phyloP scores from a whole-genome alignment of 2,888 invertebrate species.

The Ectobius pallidus region DNA sequence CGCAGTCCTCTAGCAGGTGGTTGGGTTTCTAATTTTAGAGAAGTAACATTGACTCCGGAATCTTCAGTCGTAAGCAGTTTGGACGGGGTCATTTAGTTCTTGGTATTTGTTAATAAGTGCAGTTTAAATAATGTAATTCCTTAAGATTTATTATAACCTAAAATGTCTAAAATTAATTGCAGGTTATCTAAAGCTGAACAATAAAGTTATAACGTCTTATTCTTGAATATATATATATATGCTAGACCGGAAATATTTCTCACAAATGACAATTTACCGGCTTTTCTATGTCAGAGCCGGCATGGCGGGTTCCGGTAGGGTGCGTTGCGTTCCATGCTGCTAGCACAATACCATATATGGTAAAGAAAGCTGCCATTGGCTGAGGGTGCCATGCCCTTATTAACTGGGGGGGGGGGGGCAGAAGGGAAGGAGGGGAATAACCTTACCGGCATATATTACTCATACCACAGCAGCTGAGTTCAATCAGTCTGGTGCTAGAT shows the following conservation, averaged over 20 bases:
- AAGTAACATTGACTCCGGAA: no score
- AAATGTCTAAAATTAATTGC: no score
- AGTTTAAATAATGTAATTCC: no score
- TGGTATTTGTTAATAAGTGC: no score
- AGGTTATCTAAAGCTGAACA: no score
- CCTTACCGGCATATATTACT: conserved; percentile 42
- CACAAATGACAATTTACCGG: conserved; percentile 12
- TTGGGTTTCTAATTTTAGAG: conserved; percentile 18
- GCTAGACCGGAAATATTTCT: conserved; percentile 12
- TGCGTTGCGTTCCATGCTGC: conserved; percentile 39
- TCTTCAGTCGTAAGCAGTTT: no score
- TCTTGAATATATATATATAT: no score
- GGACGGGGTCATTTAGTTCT: no score
- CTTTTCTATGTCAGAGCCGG: conserved; percentile 2
- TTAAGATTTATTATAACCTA: no score
- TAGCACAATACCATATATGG: conserved; percentile 75
- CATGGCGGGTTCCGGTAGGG: conserved; percentile 38
- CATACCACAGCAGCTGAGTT: conserved; percentile 37
- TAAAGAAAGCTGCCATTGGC: conserved; percentile 75
- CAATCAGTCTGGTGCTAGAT: conserved; percentile 42
- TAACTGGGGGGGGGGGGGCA: conserved; percentile 55
- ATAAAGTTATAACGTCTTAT: no score
- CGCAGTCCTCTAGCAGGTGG: conserved; percentile 31
- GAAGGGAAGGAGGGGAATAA: conserved; percentile 58
- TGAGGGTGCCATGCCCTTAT: conserved; percentile 46